Evolutionary conservation across 2,888 invertebrate species (phyloP).

Genomic region (Artemia sinica): DNA sequence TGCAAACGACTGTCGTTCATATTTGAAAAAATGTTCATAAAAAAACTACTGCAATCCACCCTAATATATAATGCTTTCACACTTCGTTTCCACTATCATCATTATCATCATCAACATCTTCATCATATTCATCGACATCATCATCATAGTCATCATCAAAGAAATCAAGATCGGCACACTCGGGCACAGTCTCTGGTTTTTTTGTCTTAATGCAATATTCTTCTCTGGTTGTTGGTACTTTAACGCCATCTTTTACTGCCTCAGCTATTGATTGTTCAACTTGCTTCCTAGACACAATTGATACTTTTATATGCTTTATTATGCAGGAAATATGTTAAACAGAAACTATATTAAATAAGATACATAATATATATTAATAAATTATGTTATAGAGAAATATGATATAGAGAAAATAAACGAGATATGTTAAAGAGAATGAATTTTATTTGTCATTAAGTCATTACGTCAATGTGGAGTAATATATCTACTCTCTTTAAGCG

Average conservation of each 20-base stretch:
- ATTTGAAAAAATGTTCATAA: too few species aligned
- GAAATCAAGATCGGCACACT: slow-evolving; percentile 82
- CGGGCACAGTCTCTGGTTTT: slow-evolving; percentile 63
- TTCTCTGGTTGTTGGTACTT: slow-evolving; percentile 89
- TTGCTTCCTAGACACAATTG: slow-evolving; percentile 58
- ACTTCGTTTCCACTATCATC: slow-evolving; percentile 25
- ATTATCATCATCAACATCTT: slow-evolving; percentile 30
- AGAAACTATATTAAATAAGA: not conserved
- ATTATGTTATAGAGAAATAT: too few species aligned
- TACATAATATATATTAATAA: too few species aligned
- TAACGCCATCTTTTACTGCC: slow-evolving; percentile 89
- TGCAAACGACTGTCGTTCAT: too few species aligned
- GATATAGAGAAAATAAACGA: too few species aligned
- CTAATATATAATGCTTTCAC: not conserved
- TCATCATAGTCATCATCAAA: slow-evolving; percentile 82
- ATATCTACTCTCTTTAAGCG: too few species aligned
- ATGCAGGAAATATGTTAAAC: not conserved
- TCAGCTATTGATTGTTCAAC: slow-evolving; percentile 84
- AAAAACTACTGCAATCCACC: too few species aligned
- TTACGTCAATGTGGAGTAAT: too few species aligned
- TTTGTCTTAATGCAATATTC: slow-evolving; percentile 86
- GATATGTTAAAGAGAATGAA: too few species aligned
- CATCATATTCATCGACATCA: slow-evolving; percentile 30
- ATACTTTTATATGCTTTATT: slow-evolving; percentile 15
- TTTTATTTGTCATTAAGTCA: too few species aligned